A percentile compares a stretch with the other conserved stretches of the same genome.
Conservation (phyloP, 2,797 vertebrate species). For the Gymnoscopelus microlampas region DNA sequence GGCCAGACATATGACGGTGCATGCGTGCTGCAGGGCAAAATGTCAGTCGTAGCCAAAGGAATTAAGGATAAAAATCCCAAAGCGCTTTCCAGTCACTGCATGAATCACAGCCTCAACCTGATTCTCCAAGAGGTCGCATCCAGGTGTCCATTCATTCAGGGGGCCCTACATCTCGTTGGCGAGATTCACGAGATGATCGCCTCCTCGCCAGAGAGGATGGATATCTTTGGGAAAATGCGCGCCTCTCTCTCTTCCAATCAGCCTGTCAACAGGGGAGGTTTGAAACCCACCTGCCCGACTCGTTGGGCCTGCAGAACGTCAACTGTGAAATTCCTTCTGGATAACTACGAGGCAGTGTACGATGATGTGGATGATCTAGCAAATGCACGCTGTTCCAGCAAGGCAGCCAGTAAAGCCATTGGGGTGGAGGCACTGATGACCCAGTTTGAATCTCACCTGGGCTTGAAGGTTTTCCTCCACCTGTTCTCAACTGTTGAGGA, state of each 20-base stretch:
- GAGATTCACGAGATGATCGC: slow-evolving; percentile 10
- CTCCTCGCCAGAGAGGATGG: slow-evolving; percentile 3
- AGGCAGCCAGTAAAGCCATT: slow-evolving; percentile 12
- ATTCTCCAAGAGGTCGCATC: slow-evolving; percentile 3
- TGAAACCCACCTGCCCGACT: neutral
- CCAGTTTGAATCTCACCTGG: slow-evolving; percentile 1
- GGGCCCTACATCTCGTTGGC: slow-evolving; percentile 6
- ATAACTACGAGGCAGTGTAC: slow-evolving; percentile 3
- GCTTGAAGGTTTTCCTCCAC: slow-evolving; percentile 1
- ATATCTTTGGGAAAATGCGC: neutral
- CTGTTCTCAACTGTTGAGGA: neutral
- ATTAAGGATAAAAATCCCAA: slow-evolving; percentile 5
- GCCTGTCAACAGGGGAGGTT: neutral
- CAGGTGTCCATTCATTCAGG: neutral
- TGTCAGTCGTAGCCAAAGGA: slow-evolving; percentile 10
- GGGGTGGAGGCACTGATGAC: slow-evolving; percentile 17
- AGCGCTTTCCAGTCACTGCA: neutral
- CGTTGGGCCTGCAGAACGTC: no score
- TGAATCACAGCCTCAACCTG: slow-evolving; percentile 14
- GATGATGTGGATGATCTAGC: slow-evolving; percentile 19
- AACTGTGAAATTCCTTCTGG: no score
- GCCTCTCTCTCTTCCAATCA: neutral
- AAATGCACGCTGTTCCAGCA: neutral
- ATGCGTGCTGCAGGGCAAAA: slow-evolving; percentile 11
- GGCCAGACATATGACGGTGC: slow-evolving; percentile 12